phyloP scores from a whole-genome alignment of 2,113 vertebrate genomes.

The Hystrix cristata region DNA sequence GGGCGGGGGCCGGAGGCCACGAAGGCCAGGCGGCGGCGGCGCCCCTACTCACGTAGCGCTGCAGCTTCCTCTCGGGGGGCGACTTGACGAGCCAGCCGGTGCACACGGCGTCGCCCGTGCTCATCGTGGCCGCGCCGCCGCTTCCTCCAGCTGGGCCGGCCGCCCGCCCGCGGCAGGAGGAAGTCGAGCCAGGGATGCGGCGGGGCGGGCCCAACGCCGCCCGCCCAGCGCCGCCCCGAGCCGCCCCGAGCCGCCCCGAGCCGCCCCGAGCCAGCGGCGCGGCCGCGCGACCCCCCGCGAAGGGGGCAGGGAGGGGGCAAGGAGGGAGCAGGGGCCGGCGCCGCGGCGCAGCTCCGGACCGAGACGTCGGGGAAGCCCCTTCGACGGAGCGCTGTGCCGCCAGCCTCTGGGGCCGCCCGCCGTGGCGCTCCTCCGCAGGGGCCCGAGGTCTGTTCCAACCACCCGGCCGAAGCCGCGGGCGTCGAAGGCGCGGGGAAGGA shows the following conservation, averaged over 20 bases:
- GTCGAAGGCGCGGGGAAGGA: background rate
- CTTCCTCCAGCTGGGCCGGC: conserved; percentile 65
- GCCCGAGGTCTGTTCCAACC: background rate
- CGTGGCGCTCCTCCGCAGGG: background rate
- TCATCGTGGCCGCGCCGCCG: conserved; percentile 90
- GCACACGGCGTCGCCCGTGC: conserved; percentile 96
- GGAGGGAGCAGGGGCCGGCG: background rate
- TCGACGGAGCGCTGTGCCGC: background rate
- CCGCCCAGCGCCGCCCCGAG: conserved; percentile 29
- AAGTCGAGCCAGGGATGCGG: conserved; percentile 71
- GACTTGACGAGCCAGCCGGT: conserved; percentile 99
- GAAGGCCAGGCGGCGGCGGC: background rate
- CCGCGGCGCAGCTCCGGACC: background rate
- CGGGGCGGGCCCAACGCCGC: conserved; percentile 69
- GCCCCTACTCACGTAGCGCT: conserved; percentile 96
- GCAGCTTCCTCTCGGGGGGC: conserved; percentile 98
- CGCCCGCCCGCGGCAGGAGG: conserved; percentile 58
- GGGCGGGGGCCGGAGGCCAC: background rate
- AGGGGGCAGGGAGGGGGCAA: conserved; percentile 34
- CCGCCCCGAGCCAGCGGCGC: background rate
- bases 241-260: conserved; percentile 21
- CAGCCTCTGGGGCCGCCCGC: background rate
- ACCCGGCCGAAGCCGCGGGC: background rate
- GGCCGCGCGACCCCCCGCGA: background rate
- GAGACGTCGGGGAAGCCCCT: background rate